A percentile compares a stretch with the other conserved stretches of the same genome.
These are phyloP conservation scores for Centropyge bicolor DNA, from an alignment of 2,797 vertebrate genomes.

Conservation along the genomic window DNA sequence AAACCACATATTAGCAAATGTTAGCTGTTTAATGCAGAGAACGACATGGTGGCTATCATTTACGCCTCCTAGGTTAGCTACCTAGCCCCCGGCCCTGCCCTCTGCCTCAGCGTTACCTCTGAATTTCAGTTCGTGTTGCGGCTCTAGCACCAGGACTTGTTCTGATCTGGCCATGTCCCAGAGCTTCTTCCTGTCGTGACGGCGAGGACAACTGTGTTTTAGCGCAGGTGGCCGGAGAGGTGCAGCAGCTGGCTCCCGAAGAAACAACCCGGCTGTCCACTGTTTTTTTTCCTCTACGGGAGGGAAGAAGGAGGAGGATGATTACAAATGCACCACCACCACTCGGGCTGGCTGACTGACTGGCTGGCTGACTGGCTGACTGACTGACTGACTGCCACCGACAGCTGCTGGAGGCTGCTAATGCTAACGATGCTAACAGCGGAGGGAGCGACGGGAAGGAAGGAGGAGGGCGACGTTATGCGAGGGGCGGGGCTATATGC, in stretches of 20 bases:
- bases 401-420: slow-evolving; percentile 76
- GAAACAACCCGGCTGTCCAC: slow-evolving; percentile 46
- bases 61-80: slow-evolving; percentile 20
- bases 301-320: slow-evolving; percentile 24
- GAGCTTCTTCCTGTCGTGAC: slow-evolving; percentile 70
- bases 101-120: slow-evolving; percentile 85
- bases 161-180: slow-evolving; percentile 93
- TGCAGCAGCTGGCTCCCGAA: slow-evolving; percentile 49
- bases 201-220: slow-evolving; percentile 49
- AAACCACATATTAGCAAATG: rapidly evolving
- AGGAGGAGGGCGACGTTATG: slow-evolving; percentile 21
- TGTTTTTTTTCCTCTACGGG: slow-evolving; percentile 13
- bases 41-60: not conserved
- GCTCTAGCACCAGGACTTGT: slow-evolving; percentile 93
- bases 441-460: slow-evolving; percentile 46
- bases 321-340: slow-evolving; percentile 51
- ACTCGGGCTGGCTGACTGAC: slow-evolving; percentile 39
- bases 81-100: slow-evolving; percentile 60
- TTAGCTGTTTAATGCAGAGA: not conserved
- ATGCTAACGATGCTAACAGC: slow-evolving; percentile 66
- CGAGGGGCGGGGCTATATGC: not conserved
- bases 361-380: slow-evolving; percentile 60
- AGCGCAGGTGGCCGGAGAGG: slow-evolving; percentile 41
- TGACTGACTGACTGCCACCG: slow-evolving; percentile 68
- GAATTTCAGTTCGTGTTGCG: slow-evolving; percentile 94